Conservation (phyloP, 2,113 vertebrate species). For the Cynocephalus volans region DNA sequence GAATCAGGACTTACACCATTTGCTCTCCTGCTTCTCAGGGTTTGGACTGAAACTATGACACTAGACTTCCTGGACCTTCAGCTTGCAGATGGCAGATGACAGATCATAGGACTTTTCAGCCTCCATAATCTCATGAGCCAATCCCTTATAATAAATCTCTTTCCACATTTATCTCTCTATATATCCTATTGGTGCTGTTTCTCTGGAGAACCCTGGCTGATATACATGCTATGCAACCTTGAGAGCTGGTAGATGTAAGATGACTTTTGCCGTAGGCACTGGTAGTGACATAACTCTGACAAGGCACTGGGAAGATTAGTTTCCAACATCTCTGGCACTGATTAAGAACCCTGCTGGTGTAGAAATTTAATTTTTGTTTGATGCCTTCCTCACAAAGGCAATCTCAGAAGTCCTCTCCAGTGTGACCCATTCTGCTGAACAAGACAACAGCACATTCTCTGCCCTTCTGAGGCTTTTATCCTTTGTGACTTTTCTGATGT, state of each 20-base stretch:
- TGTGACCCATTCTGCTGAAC: not conserved
- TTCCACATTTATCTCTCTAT: not conserved
- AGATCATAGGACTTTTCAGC: not conserved
- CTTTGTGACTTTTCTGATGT: not conserved
- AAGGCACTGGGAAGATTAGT: not conserved
- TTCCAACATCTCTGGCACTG: no score
- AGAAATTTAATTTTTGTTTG: not conserved
- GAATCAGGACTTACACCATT: accelerated
- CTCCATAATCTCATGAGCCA: not conserved
- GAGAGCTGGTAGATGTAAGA: not conserved
- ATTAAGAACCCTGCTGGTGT: not conserved
- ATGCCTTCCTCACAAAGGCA: not conserved
- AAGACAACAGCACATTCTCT: not conserved
- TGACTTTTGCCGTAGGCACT: not conserved
- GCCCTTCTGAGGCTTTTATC: no score
- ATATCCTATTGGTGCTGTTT: no score
- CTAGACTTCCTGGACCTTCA: not conserved
- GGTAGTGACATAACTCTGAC: not conserved
- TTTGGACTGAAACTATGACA: not conserved
- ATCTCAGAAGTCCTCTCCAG: not conserved
- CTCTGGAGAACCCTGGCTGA: not conserved
- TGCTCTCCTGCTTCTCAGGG: accelerated
- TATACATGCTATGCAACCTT: no score
- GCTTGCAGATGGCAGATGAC: not conserved
- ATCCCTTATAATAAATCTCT: not conserved